Evolutionary conservation across 2,888 invertebrate genomes (phyloP).

Genomic region (Macrophya annulata): DNA sequence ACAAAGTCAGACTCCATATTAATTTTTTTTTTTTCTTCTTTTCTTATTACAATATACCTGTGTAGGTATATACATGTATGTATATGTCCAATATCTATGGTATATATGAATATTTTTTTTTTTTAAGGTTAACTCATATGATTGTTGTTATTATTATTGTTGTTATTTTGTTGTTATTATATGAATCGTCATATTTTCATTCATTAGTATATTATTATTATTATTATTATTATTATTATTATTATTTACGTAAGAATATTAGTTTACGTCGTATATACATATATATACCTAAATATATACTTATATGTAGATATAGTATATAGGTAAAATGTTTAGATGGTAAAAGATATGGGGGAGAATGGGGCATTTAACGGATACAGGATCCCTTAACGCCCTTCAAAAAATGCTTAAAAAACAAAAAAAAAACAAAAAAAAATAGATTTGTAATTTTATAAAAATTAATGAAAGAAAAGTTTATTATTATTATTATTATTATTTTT

Average conservation of each 20-base stretch:
- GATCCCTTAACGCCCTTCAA: too few species aligned
- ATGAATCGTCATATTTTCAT: slow-evolving; percentile 2
- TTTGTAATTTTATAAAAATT: too few species aligned
- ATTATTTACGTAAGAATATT: slow-evolving; percentile 6
- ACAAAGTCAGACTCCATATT: not conserved
- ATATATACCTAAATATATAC: not conserved
- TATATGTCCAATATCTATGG: not conserved
- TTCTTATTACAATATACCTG: not conserved
- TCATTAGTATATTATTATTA: not conserved
- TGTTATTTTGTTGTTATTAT: slow-evolving; percentile 11
- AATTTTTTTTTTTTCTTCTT: not conserved
- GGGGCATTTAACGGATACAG: too few species aligned
- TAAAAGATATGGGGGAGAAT: too few species aligned
- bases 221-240: not conserved
- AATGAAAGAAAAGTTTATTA: too few species aligned
- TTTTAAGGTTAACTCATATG: not conserved
- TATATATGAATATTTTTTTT: slow-evolving; percentile 38
- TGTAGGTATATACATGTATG: too few species aligned
- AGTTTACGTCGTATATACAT: slow-evolving; percentile 12
- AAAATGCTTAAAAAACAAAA: too few species aligned
- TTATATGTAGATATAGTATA: not conserved
- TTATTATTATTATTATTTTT: too few species aligned
- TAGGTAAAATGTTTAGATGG: too few species aligned
- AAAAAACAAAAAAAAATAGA: too few species aligned
- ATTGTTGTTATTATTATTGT: slow-evolving; percentile 28